Percentiles rank a stretch among this genome's conserved stretches.
phyloP scores from a whole-genome alignment of 2,113 vertebrate species.

The Neolamprologus tretocephalus region DNA sequence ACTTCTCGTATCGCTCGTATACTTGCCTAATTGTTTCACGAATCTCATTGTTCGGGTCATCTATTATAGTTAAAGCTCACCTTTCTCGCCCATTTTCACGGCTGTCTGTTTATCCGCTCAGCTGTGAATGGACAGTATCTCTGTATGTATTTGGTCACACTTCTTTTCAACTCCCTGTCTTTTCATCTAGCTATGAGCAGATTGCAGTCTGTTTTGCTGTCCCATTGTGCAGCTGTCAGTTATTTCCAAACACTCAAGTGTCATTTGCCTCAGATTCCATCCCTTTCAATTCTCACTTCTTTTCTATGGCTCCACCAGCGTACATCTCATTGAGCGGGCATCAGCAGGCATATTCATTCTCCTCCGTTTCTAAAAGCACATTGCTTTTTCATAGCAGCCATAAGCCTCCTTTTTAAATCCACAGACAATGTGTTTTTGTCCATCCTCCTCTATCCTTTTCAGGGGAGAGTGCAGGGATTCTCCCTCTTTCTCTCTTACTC shows the following conservation, averaged over 20 bases:
- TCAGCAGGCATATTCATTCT: constrained; percentile 77
- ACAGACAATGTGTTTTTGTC: constrained; percentile 83
- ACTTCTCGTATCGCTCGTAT: neutral
- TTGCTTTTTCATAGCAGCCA: constrained; percentile 72
- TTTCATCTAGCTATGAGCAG: constrained; percentile 51
- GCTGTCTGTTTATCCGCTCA: constrained; percentile 48
- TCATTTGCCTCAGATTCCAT: constrained; percentile 66
- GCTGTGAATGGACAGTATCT: constrained; percentile 57
- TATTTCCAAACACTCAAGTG: constrained; percentile 61
- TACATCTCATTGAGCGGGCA: constrained; percentile 71
- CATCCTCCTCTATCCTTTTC: constrained; percentile 66
- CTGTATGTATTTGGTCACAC: constrained; percentile 59
- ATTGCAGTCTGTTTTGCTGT: constrained; percentile 60
- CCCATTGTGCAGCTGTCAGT: constrained; percentile 66
- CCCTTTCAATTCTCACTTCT: constrained; percentile 45
- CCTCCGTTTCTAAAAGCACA: constrained; percentile 69
- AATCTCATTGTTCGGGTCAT: constrained; percentile 34
- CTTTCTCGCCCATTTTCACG: constrained; percentile 58
- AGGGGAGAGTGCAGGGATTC: constrained; percentile 51
- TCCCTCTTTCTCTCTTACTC: constrained; percentile 8
- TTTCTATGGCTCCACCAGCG: constrained; percentile 47
- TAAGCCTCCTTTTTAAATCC: constrained; percentile 82
- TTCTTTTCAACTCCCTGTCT: constrained; percentile 45
- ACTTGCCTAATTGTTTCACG: constrained; percentile 20
- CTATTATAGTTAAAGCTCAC: constrained; percentile 34